These are phyloP conservation scores for Anadara kagoshimensis DNA, from an alignment of 1,140 invertebrate genomes.

Conservation along the genomic window DNA sequence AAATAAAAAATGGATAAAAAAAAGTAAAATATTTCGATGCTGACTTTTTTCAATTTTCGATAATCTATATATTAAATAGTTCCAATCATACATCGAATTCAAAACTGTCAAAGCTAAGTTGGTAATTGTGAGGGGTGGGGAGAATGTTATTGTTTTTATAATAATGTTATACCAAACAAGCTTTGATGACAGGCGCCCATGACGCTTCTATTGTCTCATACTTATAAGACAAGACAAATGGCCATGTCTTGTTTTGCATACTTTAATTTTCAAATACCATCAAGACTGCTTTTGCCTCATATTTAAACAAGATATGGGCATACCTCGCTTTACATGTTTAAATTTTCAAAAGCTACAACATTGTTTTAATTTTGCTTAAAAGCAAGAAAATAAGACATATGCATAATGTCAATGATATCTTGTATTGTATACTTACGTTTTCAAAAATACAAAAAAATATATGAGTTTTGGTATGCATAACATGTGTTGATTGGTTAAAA, in stretches of 20 bases:
- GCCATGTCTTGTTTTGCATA: too few species aligned
- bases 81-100: background rate
- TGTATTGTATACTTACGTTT: conserved; percentile 49
- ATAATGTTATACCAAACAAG: background rate
- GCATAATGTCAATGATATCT: background rate
- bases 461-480: conserved; percentile 58
- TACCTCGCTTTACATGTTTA: background rate
- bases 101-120: background rate
- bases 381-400: background rate
- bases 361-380: background rate
- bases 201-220: too few species aligned
- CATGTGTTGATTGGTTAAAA: conserved; percentile 62
- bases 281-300: background rate
- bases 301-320: background rate
- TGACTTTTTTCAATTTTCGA: background rate
- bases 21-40: background rate
- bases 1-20: conserved; percentile 25
- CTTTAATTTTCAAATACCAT: background rate
- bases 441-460: conserved; percentile 50
- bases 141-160: background rate
- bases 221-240: too few species aligned
- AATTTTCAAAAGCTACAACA: background rate
- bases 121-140: background rate
- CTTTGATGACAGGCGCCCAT: too few species aligned
- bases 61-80: background rate